phyloP scores from a whole-genome alignment of 2,113 vertebrate genomes.

The Stomatorhinus ivindoensis region DNA sequence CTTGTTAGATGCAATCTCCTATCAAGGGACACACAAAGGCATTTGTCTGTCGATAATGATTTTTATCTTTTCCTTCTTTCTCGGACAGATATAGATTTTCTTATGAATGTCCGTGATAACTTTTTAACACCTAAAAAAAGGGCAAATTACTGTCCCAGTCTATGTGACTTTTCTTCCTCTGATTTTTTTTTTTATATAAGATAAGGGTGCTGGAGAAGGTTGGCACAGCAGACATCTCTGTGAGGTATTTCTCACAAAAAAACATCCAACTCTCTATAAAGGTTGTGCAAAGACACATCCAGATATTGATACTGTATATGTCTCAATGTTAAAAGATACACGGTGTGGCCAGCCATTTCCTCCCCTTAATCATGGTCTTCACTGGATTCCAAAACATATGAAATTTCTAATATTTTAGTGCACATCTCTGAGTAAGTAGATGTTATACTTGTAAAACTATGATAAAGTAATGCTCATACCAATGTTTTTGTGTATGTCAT shows the following conservation, averaged over 20 bases:
- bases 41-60: slow-evolving; percentile 27
- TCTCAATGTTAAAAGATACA: background rate
- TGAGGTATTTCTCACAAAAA: background rate
- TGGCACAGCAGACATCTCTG: background rate
- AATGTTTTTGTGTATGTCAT: background rate
- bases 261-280: background rate
- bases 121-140: slow-evolving; percentile 6
- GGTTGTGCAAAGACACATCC: background rate
- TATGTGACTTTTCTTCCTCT: background rate
- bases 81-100: slow-evolving; percentile 39
- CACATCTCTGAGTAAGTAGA: background rate
- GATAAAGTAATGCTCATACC: background rate
- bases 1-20: slow-evolving; percentile 41
- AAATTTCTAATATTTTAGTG: background rate
- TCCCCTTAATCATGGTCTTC: background rate
- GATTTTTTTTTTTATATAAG: background rate
- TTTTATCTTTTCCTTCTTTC: slow-evolving; percentile 16
- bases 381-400: background rate
- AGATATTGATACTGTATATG: background rate
- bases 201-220: background rate
- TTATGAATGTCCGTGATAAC: slow-evolving; percentile 31
- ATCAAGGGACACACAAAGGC: slow-evolving; percentile 43
- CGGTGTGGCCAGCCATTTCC: background rate
- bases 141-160: background rate
- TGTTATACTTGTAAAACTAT: background rate